Evolutionary conservation across 2,888 invertebrate genomes (phyloP).

Genomic region (Charanyca ferruginea): DNA sequence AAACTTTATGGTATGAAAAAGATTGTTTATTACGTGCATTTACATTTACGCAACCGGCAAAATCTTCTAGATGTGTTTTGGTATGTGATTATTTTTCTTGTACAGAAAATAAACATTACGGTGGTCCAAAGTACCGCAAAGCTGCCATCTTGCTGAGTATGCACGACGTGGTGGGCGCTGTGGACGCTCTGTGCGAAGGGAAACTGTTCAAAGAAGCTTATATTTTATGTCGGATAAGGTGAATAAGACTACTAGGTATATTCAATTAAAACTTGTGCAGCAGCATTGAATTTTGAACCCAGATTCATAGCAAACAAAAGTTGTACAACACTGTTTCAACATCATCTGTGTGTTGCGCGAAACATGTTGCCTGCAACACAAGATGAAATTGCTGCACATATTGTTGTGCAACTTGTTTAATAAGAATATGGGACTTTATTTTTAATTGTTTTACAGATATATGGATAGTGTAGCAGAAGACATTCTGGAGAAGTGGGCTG

Average conservation of each 20-base stretch:
- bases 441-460: conserved; percentile 74
- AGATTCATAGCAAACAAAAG: not conserved
- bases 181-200: conserved; percentile 83
- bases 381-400: not conserved
- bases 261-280: no score
- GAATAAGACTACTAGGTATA: no score
- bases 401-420: not conserved
- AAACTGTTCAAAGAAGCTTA: conserved; percentile 86
- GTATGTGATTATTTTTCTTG: not conserved
- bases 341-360: not conserved
- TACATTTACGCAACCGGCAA: not conserved
- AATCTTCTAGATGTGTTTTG: not conserved
- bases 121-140: conserved; percentile 78
- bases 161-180: conserved; percentile 91
- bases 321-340: not conserved
- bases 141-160: conserved; percentile 85
- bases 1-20: conserved; percentile 76
- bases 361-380: not conserved
- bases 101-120: conserved; percentile 69
- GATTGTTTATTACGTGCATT: not conserved
- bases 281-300: not conserved
- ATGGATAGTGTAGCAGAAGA: conserved; percentile 82
- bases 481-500: conserved; percentile 74
- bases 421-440: no score
- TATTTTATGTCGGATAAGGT: conserved; percentile 51